Base-by-base conservation (phyloP, 1,140 invertebrate species). In the Pogonomyrmex californicus region DNA sequence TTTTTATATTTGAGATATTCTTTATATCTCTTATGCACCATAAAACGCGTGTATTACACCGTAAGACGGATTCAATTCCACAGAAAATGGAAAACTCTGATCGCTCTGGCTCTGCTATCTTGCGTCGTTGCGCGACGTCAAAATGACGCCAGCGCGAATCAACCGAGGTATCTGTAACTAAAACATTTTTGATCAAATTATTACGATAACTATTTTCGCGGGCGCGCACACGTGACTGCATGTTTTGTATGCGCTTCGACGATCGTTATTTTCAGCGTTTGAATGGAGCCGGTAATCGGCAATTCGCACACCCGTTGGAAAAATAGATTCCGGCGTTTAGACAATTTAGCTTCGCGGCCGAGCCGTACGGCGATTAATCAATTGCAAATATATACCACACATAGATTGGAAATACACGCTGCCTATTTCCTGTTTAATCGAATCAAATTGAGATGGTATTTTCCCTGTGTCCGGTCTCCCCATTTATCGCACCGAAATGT, bases 281-380 rank as follows among this genome's bases (percentile, higher is more conserved):
- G 41, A 14, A 12, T 12, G 56, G 33, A 2, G 1, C 44, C 60
- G 49, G 47, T 85, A 76, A 85, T 85, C 79, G 68, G 54, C 54
- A 41, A 82, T 82, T 82, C 66, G 65, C 78, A 36, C 68, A 51
- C 30, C 58, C 82, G 73, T 76, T 78, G 82, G 47, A 85, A 85
- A 85, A 85, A 85, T 85, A 85, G 82, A 85, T 85, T 62, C 82
- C 82, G 58, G 73, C 82, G 73, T 77, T 85, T 83, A 83, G 82
- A 85, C 70, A 85, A 85, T 63, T 85, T 78, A 58, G 58, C 82
- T 47, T 51, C 82, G 73, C 60, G 54, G 54, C 41, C 68, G 41
- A 63, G 36, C 47, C 4, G 62, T 47, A 78, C 62, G 77, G 68
- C 68, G 68, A 83, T 83, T 83, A 83, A 83, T 83, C 79, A 83